These are phyloP conservation scores for Micromys minutus DNA, from an alignment of 2,113 vertebrate genomes.

Conservation along the genomic window DNA sequence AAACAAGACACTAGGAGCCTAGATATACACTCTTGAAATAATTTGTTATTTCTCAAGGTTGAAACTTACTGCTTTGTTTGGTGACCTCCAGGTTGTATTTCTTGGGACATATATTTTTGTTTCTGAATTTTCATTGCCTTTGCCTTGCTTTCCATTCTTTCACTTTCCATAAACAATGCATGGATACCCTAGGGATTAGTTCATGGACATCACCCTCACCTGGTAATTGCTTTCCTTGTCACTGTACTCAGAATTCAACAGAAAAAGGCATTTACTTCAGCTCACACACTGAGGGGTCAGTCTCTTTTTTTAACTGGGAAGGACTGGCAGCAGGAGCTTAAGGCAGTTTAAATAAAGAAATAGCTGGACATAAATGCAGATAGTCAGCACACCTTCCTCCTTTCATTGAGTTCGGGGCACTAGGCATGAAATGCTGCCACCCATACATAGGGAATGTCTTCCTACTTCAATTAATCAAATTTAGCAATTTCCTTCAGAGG, in stretches of 20 bases:
- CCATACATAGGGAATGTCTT: too few species aligned
- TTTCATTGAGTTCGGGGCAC: too few species aligned
- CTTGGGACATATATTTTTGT: too few species aligned
- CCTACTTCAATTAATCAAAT: neutral
- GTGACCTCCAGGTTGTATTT: too few species aligned
- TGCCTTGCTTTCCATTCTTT: neutral
- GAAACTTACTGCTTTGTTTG: neutral
- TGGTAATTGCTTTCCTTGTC: neutral
- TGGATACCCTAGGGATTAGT: neutral
- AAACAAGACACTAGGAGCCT: neutral
- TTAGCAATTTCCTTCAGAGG: neutral
- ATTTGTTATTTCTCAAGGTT: neutral
- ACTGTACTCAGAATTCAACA: neutral
- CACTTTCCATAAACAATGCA: neutral
- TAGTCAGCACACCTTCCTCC: neutral
- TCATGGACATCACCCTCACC: neutral
- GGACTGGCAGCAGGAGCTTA: neutral
- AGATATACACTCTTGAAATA: neutral
- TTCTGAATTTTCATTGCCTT: neutral
- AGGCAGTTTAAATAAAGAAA: neutral
- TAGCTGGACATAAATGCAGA: neutral
- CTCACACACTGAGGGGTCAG: neutral
- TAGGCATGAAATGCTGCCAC: neutral
- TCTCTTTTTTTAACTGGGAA: rapidly evolving
- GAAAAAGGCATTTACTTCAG: neutral